Evolutionary conservation across 2,113 vertebrate genomes (phyloP).

Genomic region (Pedetes capensis): DNA sequence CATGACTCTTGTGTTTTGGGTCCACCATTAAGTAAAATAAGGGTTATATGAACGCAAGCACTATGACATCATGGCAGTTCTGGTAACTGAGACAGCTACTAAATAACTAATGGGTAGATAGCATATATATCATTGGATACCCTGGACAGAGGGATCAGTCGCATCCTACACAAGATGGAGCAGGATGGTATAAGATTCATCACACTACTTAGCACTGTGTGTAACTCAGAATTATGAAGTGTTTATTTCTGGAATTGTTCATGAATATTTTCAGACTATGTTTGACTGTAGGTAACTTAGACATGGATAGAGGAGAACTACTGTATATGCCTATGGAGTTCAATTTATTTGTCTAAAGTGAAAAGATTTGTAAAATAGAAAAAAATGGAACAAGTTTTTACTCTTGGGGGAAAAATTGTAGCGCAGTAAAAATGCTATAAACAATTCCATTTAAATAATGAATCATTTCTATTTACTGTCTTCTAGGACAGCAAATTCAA

Average conservation of each 20-base stretch:
- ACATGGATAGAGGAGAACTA: not conserved
- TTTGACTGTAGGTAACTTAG: not conserved
- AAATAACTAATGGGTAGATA: not conserved
- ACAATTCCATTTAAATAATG: conserved; percentile 30
- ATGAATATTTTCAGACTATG: not conserved
- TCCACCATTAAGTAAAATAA: not conserved
- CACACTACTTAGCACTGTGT: not conserved
- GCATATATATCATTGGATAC: not conserved
- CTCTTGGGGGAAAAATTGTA: conserved; percentile 9
- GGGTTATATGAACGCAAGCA: not conserved
- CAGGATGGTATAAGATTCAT: not conserved
- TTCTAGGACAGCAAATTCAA: conserved; percentile 9
- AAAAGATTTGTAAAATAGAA: conserved; percentile 23
- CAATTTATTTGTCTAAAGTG: not conserved
- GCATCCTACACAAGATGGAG: not conserved
- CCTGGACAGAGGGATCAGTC: not conserved
- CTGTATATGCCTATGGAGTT: not conserved
- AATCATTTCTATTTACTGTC: not conserved
- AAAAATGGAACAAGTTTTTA: not conserved
- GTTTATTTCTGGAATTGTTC: not conserved
- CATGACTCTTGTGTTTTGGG: not conserved
- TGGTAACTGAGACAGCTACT: not conserved
- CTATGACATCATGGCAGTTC: not conserved
- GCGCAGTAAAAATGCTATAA: not conserved
- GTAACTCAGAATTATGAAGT: not conserved